These are phyloP conservation scores for Chelon labrosus DNA, from an alignment of 2,797 vertebrate species.

Conservation along the genomic window DNA sequence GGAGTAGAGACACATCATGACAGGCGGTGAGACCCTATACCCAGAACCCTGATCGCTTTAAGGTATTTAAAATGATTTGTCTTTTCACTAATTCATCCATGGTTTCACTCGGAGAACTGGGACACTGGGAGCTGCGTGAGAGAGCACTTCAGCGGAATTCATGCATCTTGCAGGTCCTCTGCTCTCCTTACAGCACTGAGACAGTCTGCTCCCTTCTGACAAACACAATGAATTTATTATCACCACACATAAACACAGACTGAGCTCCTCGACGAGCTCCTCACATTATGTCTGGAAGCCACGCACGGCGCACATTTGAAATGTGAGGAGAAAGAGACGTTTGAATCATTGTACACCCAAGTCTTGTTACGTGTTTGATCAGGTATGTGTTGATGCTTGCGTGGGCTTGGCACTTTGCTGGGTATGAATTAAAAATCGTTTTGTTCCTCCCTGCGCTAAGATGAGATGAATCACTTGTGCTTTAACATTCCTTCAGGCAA, in stretches of 20 bases:
- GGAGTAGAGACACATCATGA: conserved; percentile 40
- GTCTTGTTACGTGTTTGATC: conserved; percentile 43
- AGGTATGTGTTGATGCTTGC: conserved; percentile 51
- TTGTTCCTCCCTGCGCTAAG: conserved; percentile 47
- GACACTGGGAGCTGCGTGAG: conserved; percentile 31
- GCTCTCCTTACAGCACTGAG: conserved; percentile 53
- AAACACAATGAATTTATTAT: conserved; percentile 78
- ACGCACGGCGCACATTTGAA: conserved; percentile 14
- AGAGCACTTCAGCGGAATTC: conserved; percentile 51
- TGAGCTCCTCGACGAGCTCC: conserved; percentile 30
- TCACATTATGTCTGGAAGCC: conserved; percentile 38
- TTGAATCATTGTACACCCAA: conserved; percentile 27
- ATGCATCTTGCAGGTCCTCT: conserved; percentile 66
- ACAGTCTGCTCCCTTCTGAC: conserved; percentile 73
- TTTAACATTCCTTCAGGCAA: conserved; percentile 73
- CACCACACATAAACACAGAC: conserved; percentile 58
- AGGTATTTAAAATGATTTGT: conserved; percentile 67
- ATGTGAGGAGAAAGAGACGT: conserved; percentile 28
- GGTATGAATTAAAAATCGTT: conserved; percentile 74
- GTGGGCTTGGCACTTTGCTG: conserved; percentile 69
- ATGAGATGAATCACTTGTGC: conserved; percentile 74
- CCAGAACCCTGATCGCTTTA: conserved; percentile 36
- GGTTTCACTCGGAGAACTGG: conserved; percentile 46
- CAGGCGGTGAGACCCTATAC: conserved; percentile 39
- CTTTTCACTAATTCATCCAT: conserved; percentile 64